A percentile compares a stretch with the other conserved stretches of the same genome.
phyloP scores from a whole-genome alignment of 2,797 vertebrate species.

The Eurystomus glaucurus region DNA sequence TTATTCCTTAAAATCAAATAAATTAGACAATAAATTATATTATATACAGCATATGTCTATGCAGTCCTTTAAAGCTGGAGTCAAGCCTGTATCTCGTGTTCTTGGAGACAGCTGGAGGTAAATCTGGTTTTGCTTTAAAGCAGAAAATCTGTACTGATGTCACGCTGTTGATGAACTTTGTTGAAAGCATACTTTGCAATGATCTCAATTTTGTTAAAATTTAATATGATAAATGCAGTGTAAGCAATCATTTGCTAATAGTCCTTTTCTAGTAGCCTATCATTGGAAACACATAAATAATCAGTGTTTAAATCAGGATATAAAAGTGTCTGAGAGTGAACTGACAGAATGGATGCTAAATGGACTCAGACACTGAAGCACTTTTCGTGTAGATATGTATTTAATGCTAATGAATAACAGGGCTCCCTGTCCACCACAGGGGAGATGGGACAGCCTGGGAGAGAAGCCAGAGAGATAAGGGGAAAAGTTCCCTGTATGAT shows the following conservation, averaged over 20 bases:
- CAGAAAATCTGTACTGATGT: neutral
- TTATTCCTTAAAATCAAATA: neutral
- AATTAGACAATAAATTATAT: neutral
- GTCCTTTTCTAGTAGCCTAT: neutral
- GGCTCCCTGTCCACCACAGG: accelerated
- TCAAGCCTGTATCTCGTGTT: neutral
- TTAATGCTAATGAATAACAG: accelerated
- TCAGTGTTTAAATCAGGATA: neutral
- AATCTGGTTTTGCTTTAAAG: neutral
- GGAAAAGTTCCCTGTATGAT: neutral
- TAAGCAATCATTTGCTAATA: neutral
- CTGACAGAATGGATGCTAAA: neutral
- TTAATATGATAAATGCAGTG: neutral
- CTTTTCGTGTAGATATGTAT: neutral
- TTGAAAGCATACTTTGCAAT: neutral
- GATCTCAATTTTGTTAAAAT: neutral
- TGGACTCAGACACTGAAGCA: too few species aligned
- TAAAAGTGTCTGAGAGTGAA: neutral
- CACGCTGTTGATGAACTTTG: accelerated
- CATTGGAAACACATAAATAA: neutral
- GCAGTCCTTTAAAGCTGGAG: neutral
- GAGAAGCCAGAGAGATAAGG: too few species aligned
- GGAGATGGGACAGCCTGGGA: too few species aligned
- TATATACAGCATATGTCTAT: neutral
- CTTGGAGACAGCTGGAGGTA: neutral